Base-by-base conservation (phyloP, 2,797 vertebrate species). In the Huso huso region DNA sequence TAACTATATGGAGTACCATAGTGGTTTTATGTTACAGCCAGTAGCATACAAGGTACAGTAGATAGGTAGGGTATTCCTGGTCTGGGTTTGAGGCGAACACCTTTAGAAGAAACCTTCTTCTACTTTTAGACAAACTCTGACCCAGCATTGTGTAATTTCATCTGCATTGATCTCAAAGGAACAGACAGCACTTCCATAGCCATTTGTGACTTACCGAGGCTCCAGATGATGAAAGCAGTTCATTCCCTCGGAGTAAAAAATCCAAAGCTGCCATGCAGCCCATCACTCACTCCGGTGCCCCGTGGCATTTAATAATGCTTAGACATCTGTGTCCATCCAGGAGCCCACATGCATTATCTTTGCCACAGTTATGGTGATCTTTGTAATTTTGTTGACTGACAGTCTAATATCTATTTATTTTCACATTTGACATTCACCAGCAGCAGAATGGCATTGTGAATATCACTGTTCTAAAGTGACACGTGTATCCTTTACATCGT, bases 351-450 rank as follows among this genome's bases (percentile, higher is more conserved):
- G 77, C 65, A 68, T 61, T 80, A 85, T 86, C 83, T 7, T 84
- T 82, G 83, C 78, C 78, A 81, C 79, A 90, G 82, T 82, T 77
- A 82, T 81, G 84, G 84, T 85, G 86, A 88, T 86, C 88, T 90
- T 86, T 81, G 86, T 87, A 87, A 89, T 91, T 89, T 88, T 87
- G 81, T 80, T 89, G 90, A 92, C 85, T 91, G 89, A 91, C 89
- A 92, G 88, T 84, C 89, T 91, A 91, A 91, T 90, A 89, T 91
- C 88, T 88, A 85, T 92, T 89, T 91, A 88, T 90, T 89, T 89
- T 88, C 88, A 86, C 84, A 85, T 89, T 88, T 88, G 86, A 87
- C 86, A 87, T 83, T 61, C 71, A 81, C 82, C 84, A 83, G 81
- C 88, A 86, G 88, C 83, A 86, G 82, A 76, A 79, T 84, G 81